A percentile compares a stretch with the other conserved stretches of the same genome.
Evolutionary conservation across 1,140 invertebrate genomes (phyloP).

Genomic region (Chironomus striatipennis): DNA sequence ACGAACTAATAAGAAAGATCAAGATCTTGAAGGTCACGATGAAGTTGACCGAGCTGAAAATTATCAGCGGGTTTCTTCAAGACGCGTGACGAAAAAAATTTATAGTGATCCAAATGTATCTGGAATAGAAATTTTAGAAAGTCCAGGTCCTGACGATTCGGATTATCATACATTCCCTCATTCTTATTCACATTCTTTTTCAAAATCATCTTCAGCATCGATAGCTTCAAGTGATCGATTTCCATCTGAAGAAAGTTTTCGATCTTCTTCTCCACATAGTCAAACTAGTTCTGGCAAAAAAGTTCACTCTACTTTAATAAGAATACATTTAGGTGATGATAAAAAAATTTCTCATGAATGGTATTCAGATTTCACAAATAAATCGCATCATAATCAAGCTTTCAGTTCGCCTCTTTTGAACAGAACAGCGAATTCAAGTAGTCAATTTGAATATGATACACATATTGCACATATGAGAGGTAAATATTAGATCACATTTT

Average conservation of each 20-base stretch:
- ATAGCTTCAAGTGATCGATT: background rate
- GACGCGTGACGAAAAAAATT: background rate
- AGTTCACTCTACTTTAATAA: background rate
- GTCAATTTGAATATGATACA: constrained; percentile 73
- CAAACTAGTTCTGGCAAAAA: background rate
- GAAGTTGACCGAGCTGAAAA: background rate
- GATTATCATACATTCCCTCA: constrained; percentile 10
- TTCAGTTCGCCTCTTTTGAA: constrained; percentile 51
- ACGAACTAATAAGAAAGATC: background rate
- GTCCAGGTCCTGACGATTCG: background rate
- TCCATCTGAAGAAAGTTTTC: background rate
- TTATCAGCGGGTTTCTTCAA: background rate
- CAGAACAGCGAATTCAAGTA: constrained; percentile 36
- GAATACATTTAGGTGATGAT: constrained; percentile 20
- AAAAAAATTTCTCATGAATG: constrained; percentile 42
- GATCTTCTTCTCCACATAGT: background rate
- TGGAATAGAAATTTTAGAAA: background rate
- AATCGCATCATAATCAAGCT: constrained; percentile 43
- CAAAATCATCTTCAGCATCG: background rate
- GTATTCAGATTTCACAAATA: constrained; percentile 41
- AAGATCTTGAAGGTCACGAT: background rate
- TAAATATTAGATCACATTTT: constrained; percentile 38
- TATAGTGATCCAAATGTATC: background rate
- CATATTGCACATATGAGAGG: constrained; percentile 80
- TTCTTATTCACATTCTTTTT: background rate